Evolutionary conservation across 2,113 vertebrate genomes (phyloP).

Genomic region (Rana temporaria): DNA sequence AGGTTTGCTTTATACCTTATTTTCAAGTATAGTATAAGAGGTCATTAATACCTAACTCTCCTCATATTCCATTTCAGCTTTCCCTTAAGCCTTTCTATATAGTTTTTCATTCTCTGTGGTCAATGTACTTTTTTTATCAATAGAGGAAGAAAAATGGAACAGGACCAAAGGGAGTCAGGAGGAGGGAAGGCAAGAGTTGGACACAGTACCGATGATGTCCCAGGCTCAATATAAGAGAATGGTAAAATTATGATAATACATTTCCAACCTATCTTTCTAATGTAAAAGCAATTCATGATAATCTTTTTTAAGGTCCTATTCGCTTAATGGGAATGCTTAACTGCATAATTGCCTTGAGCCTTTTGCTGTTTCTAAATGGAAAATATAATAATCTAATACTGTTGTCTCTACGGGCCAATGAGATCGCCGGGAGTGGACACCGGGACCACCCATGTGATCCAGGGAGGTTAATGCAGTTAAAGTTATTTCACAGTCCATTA

Average conservation of each 20-base stretch:
- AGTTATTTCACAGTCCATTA: constrained; percentile 99
- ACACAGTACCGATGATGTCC: not conserved
- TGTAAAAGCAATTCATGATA: constrained; percentile 70
- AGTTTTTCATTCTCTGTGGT: not conserved
- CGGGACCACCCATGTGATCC: constrained; percentile 89
- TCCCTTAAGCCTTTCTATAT: no score
- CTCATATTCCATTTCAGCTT: no score
- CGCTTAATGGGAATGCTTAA: constrained; percentile 80
- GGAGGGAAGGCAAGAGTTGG: not conserved
- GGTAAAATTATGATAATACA: constrained; percentile 65
- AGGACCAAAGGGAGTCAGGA: not conserved
- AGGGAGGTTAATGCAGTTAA: constrained; percentile 99
- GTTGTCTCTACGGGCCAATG: constrained; percentile 85
- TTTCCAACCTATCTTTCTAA: constrained; percentile 60
- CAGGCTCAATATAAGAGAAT: constrained; percentile 64
- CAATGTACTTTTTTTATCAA: constrained; percentile 13
- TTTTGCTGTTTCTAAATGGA: constrained; percentile 79
- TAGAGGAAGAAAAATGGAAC: not conserved
- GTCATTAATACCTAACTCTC: no score
- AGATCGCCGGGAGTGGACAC: constrained; percentile 86
- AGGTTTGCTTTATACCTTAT: no score
- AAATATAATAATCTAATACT: constrained; percentile 93
- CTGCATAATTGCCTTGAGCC: constrained; percentile 82
- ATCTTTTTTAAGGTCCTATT: constrained; percentile 80
- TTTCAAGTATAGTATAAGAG: no score